Evolutionary conservation across 2,888 invertebrate species (phyloP), one percentile per base, ranked within the genome.

Genomic region (Agriotes lineatus): DNA sequence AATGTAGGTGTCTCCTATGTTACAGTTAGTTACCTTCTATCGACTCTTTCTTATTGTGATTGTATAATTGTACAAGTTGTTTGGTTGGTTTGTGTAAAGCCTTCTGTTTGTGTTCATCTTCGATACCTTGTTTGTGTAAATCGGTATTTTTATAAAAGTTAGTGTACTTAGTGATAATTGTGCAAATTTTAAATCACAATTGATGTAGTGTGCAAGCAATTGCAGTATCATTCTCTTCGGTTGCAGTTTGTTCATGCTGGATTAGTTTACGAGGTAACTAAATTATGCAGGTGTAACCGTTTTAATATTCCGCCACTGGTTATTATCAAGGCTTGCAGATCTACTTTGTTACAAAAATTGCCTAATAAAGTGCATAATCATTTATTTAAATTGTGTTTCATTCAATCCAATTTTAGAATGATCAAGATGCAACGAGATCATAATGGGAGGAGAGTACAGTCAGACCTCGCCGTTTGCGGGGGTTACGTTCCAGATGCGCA

Each of bases 341-440:
- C 68, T 73, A 72, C 74, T 75, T 76, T 76, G 72, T 70, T 75
- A 76, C 72, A 75, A 74, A 72, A 74, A 76, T 75, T 77, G 76
- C 75, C 77, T 75, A 76, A 78, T 77, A 77, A 77, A 77, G 74
- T 75, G 76, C 77, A 78, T 78, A 78, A 73, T 76, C 77, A 76
- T 77, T 77, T 76, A 75, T 76, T 76, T 73, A 72, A 50, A 30
- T 50, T 19, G 25, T 5, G 50, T 50, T 50, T 50, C 16, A 50
- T 50, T 50, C n/a, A n/a, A n/a, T n/a, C n/a, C n/a, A n/a, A n/a
- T n/a, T n/a, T n/a, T n/a, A n/a, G n/a, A n/a, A n/a, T n/a, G n/a
- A n/a, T n/a, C n/a, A n/a, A n/a, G n/a, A n/a, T n/a, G n/a, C n/a
- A n/a, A n/a, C n/a, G n/a, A n/a, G n/a, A n/a, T n/a, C n/a, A n/a